phyloP scores from a whole-genome alignment of 1,140 invertebrate genomes.

The Sipha flava region DNA sequence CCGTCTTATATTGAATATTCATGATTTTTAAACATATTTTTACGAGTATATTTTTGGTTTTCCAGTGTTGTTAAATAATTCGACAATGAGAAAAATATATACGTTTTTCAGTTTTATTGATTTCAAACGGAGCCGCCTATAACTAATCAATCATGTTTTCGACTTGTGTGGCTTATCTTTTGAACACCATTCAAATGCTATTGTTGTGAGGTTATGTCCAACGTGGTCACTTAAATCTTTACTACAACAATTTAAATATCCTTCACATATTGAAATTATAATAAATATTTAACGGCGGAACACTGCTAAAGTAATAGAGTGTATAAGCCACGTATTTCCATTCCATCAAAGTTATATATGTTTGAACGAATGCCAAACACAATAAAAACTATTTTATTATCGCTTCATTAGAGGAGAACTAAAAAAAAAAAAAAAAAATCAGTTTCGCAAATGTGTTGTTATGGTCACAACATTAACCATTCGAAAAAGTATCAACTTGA shows the following conservation, averaged over 20 bases:
- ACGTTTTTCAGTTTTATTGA: not conserved
- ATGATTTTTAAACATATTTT: too few relatives aligned
- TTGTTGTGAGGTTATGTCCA: not conserved
- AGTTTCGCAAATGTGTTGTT: slow-evolving; percentile 7
- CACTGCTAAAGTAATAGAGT: not conserved
- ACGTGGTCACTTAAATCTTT: not conserved
- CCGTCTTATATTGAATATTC: too few relatives aligned
- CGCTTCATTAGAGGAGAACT: not conserved
- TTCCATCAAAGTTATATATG: slow-evolving; percentile 17
- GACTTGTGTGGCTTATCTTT: not conserved
- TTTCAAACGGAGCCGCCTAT: not conserved
- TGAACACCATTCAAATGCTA: not conserved
- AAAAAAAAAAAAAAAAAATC: not conserved
- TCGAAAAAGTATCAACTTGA: not conserved
- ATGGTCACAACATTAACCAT: not conserved
- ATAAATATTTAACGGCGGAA: not conserved
- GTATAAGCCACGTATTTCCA: not conserved
- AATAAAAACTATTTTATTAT: slow-evolving; percentile 22
- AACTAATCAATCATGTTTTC: not conserved
- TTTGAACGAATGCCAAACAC: slow-evolving; percentile 27
- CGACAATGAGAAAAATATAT: not conserved
- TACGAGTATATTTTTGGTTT: too few relatives aligned
- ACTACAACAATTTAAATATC: not conserved
- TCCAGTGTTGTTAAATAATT: too few relatives aligned
- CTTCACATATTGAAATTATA: slow-evolving; percentile 1